phyloP scores from a whole-genome alignment of 2,797 vertebrate species.

The Pelochelys cantorii region DNA sequence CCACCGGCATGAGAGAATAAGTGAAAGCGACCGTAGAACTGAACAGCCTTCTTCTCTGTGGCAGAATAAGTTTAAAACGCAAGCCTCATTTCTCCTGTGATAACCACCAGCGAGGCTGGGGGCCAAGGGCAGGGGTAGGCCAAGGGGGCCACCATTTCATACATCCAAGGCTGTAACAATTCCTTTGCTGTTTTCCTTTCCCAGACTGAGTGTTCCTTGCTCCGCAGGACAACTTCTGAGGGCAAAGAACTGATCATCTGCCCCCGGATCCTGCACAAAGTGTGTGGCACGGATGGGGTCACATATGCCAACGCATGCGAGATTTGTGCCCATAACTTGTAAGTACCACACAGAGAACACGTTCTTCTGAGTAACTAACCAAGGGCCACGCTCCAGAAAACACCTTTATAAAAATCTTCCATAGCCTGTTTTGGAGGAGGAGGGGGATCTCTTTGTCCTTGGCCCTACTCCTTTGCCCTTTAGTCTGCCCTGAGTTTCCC shows the following conservation, averaged over 20 bases:
- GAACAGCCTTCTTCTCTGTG: background rate
- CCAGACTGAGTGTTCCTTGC: constrained; percentile 48
- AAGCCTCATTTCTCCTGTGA: background rate
- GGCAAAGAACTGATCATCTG: background rate
- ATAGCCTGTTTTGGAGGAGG: rapidly evolving
- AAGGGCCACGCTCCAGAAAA: background rate
- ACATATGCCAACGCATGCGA: constrained; percentile 59
- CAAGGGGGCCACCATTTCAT: background rate
- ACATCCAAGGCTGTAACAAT: background rate
- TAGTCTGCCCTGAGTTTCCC: background rate
- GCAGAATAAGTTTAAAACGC: background rate
- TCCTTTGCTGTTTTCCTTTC: background rate
- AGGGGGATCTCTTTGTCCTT: background rate
- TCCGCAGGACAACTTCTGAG: background rate
- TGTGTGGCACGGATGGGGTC: constrained; percentile 58
- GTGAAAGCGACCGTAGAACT: background rate
- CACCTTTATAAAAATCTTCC: background rate
- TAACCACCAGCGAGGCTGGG: background rate
- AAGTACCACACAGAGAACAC: background rate
- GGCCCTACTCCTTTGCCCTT: background rate
- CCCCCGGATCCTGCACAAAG: background rate
- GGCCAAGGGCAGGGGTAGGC: background rate
- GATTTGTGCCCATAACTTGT: constrained; percentile 62
- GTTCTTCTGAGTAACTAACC: background rate
- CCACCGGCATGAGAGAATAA: background rate